Conservation (phyloP, 2,797 vertebrate species). For the Mergus octosetaceus region DNA sequence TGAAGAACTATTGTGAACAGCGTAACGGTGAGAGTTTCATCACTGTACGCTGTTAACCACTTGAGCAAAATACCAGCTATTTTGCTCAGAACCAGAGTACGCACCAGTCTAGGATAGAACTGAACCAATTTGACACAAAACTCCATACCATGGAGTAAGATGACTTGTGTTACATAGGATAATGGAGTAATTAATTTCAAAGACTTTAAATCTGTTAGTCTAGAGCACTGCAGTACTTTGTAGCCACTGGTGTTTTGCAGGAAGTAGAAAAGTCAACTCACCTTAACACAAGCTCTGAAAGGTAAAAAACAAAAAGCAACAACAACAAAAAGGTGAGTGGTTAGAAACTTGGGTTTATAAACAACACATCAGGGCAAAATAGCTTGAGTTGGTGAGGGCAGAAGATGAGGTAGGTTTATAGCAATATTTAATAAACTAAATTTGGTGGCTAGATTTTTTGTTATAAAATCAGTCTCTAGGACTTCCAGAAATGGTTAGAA, state of each 20-base stretch:
- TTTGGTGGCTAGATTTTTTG: background rate
- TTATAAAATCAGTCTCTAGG: background rate
- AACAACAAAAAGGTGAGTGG: rapidly evolving
- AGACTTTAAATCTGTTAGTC: background rate
- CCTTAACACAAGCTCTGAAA: background rate
- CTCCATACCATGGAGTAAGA: background rate
- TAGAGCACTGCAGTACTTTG: background rate
- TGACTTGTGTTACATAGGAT: background rate
- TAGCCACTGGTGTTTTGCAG: background rate
- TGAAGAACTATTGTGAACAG: background rate
- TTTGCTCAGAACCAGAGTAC: background rate
- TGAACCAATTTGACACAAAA: background rate
- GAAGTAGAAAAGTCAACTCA: background rate
- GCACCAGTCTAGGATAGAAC: rapidly evolving
- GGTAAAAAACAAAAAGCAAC: background rate
- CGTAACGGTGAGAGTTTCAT: background rate
- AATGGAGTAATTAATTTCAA: background rate
- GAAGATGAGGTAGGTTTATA: background rate
- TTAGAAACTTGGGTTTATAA: background rate
- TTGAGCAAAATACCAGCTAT: background rate
- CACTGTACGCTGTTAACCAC: background rate
- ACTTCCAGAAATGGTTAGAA: background rate
- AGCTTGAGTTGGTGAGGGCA: background rate
- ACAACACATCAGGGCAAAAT: background rate
- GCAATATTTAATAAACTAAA: background rate